Conservation (phyloP, 2,797 vertebrate species). For the Brachyalestes nurse region DNA sequence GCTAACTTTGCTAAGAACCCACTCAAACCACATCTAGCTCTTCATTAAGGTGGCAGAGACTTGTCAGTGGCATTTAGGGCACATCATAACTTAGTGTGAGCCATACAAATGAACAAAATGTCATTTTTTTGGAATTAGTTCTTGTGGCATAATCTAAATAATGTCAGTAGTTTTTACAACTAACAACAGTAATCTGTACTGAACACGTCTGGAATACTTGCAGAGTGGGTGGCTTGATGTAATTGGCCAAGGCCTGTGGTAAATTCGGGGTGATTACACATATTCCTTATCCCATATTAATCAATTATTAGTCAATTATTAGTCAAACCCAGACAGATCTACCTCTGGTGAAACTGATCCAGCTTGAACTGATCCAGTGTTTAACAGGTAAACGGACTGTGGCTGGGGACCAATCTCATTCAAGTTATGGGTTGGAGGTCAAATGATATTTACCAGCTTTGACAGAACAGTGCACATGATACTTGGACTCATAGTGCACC, state of each 20-base stretch:
- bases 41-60: too few relatives aligned
- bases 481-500: slow-evolving; percentile 97
- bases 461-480: slow-evolving; percentile 95
- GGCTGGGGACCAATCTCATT: neutral
- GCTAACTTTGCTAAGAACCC: too few relatives aligned
- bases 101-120: too few relatives aligned
- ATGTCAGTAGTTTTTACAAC: too few relatives aligned
- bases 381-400: neutral
- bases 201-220: neutral
- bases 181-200: too few relatives aligned
- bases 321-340: neutral
- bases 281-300: neutral
- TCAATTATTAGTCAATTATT: neutral
- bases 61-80: too few relatives aligned
- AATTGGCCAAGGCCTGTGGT: neutral
- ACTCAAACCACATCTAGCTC: too few relatives aligned
- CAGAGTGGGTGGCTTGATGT: neutral
- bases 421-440: neutral
- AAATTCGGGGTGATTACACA: neutral
- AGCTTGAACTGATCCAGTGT: neutral
- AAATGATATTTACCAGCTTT: slow-evolving; percentile 87
- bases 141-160: too few relatives aligned
- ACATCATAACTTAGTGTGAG: too few relatives aligned
- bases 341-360: neutral
- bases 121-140: too few relatives aligned